A percentile compares a stretch with the other conserved stretches of the same genome.
phyloP scores from a whole-genome alignment of 2,113 vertebrate species.

The Eidolon helvum region DNA sequence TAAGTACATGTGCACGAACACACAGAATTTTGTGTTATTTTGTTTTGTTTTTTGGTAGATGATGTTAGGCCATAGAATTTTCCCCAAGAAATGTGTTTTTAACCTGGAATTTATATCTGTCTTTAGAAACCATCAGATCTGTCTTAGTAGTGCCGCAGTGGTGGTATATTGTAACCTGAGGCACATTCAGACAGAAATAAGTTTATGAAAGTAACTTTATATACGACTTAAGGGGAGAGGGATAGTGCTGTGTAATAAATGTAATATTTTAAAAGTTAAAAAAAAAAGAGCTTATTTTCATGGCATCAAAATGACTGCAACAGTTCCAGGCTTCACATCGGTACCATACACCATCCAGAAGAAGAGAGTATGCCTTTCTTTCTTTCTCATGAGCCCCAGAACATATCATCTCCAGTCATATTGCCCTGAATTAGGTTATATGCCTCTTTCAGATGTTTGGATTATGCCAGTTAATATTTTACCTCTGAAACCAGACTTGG shows the following conservation, averaged over 20 bases:
- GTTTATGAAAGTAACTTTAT: not conserved
- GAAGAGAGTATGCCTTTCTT: not conserved
- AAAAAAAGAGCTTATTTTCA: not conserved
- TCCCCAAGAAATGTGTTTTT: not conserved
- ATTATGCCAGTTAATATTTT: not conserved
- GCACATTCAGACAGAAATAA: not conserved
- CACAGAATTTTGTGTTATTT: not conserved
- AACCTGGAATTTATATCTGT: not conserved
- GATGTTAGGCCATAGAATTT: not conserved
- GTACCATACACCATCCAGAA: not conserved
- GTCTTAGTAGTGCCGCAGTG: not conserved
- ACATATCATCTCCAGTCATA: not conserved
- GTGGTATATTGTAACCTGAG: not conserved
- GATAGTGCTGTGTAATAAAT: not conserved
- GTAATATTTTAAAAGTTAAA: not conserved
- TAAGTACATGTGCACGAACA: not conserved
- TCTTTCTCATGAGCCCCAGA: not conserved
- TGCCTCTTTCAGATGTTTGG: not conserved
- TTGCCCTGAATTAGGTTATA: not conserved
- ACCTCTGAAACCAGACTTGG: not conserved
- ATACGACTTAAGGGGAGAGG: not conserved
- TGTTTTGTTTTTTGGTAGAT: not conserved
- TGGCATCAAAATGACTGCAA: not conserved
- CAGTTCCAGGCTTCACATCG: not conserved
- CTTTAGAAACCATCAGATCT: not conserved